phyloP scores from a whole-genome alignment of 2,888 invertebrate genomes.

The Capitulum mitella region DNA sequence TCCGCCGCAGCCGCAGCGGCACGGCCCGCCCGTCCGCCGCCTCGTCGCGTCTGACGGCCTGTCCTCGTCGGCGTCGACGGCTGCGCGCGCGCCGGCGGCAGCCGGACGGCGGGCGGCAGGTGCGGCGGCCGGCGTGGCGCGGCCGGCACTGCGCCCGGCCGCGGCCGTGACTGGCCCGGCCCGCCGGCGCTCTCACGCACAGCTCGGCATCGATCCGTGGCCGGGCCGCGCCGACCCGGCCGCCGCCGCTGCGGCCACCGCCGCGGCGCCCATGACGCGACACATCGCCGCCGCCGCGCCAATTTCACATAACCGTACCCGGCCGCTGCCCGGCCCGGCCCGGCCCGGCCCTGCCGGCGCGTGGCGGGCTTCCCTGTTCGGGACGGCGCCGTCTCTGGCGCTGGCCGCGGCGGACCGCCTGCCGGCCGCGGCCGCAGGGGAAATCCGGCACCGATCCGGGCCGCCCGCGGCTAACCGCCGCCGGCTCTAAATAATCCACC shows the following conservation, averaged over 20 bases:
- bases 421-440: not conserved
- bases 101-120: not conserved
- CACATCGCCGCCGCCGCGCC: not conserved
- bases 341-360: too few relatives aligned
- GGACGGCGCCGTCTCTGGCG: too few relatives aligned
- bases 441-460: not conserved
- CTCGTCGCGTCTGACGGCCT: not conserved
- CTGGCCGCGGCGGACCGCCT: not conserved
- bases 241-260: too few relatives aligned
- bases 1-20: not conserved
- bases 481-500: too few relatives aligned
- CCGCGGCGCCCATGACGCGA: not conserved
- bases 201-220: not conserved
- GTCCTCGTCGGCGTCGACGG: not conserved
- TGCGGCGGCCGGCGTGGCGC: not conserved
- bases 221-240: not conserved
- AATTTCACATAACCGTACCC: not conserved
- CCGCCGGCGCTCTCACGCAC: slow-evolving; percentile 3
- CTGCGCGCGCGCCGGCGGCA: not conserved
- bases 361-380: too few relatives aligned
- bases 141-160: not conserved
- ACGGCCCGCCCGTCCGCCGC: not conserved
- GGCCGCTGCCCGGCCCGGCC: not conserved
- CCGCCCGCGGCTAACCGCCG: not conserved
- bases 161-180: not conserved